Base-by-base conservation (phyloP, 2,113 vertebrate genomes). In the Anser cygnoides region DNA sequence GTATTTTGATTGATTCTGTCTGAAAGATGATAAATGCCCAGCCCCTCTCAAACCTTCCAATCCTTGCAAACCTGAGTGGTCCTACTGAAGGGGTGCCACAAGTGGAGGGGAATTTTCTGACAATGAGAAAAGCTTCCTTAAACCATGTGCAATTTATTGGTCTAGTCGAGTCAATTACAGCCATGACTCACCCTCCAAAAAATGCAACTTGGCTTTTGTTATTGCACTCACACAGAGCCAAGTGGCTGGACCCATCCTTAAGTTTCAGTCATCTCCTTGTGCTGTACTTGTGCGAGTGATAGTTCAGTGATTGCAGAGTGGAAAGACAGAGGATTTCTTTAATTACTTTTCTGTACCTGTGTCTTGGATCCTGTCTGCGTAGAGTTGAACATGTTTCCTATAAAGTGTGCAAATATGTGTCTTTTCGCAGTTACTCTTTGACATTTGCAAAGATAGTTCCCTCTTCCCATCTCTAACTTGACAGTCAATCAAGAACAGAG, bases 381-480 rank as follows among this genome's bases (percentile, higher is more conserved):
- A 6, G 84, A 95, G 66, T 55, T 79, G 62, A 91, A 43, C 37
- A 33, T 39, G 62, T 71, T 94, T 95, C 81, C 22, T 82, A n/a
- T 41, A 87, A 92, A 95, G 89, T 96, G 96, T 92, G 87, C 81
- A 96, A 95, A 92, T 93, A 88, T 57, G 74, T 70, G 90, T 81
- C 90, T 93, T 87, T 93, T 93, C 46, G 1, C 93, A 96, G 93
- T 73, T 90, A 92, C 44, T 95, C 88, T 93, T 82, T 92, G 95
- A 96, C 92, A 87, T 92, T 95, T 93, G 84, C 84, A 70, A 89
- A 95, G 86, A 90, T 73, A 93, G 87, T 83, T 94, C 74, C 46
- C 4, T 73, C 55, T 87, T 91, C 49, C 66, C 31, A 11, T 82
- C 81, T 82, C 74, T 65, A 73, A 58, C 66, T 95, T 84, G 84